Percentiles rank a stretch among this genome's conserved stretches.
Evolutionary conservation across 2,113 vertebrate species (phyloP).

Genomic region (Macquaria ambigua): DNA sequence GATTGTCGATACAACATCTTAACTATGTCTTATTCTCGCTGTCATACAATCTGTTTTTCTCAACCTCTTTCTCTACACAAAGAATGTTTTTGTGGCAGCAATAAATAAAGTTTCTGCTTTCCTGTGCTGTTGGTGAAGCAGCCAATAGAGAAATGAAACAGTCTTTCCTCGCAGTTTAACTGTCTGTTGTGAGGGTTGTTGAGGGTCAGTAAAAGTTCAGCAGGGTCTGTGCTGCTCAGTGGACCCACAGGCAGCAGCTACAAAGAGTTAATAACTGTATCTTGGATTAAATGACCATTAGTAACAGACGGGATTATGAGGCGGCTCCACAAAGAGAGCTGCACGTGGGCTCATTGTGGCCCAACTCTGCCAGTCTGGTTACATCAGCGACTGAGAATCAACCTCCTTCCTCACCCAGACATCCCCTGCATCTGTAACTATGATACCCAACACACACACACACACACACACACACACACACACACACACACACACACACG

Average conservation of each 20-base stretch:
- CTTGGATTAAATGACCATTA: conserved; percentile 59
- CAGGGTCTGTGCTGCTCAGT: neutral
- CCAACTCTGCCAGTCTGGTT: conserved; percentile 47
- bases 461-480: conserved; percentile 36
- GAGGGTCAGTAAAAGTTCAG: conserved; percentile 40
- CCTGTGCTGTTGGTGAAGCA: neutral
- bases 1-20: neutral
- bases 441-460: conserved; percentile 34
- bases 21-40: neutral
- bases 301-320: conserved; percentile 58
- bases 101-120: neutral
- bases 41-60: neutral
- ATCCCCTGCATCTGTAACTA: conserved; percentile 63
- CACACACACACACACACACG: conserved; percentile 36
- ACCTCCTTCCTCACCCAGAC: conserved; percentile 48
- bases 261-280: conserved; percentile 6
- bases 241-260: conserved; percentile 7
- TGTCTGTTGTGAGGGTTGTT: neutral
- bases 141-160: neutral
- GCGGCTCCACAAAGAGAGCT: conserved; percentile 54
- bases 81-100: neutral
- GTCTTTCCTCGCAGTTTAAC: neutral
- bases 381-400: conserved; percentile 80
- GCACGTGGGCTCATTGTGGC: conserved; percentile 53
- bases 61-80: neutral